Evolutionary conservation across 2,888 invertebrate species (phyloP).

Genomic region (Lasioglossum figueresi): DNA sequence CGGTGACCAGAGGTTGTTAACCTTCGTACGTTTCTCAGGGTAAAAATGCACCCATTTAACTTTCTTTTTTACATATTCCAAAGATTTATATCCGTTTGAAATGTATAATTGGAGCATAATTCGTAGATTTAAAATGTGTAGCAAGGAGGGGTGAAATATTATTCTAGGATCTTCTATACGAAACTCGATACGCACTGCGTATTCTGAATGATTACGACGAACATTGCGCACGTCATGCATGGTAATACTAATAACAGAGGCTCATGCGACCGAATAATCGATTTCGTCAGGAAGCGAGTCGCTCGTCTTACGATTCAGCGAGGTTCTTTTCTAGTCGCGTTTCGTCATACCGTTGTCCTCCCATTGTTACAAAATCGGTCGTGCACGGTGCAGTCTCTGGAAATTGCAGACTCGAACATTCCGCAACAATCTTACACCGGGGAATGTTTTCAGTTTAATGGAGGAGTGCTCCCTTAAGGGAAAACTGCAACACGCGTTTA

Average conservation of each 20-base stretch:
- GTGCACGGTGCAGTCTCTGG: not conserved
- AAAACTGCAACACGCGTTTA: not conserved
- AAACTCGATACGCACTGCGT: not conserved
- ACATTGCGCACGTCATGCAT: not conserved
- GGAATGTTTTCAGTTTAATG: not conserved
- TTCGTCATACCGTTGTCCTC: slow-evolving; percentile 21
- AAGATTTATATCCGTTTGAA: too few relatives aligned
- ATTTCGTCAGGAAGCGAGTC: not conserved
- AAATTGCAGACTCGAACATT: not conserved
- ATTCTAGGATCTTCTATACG: too few relatives aligned
- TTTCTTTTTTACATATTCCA: too few relatives aligned
- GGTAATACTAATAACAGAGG: not conserved
- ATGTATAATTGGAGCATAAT: too few relatives aligned
- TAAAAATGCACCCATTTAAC: too few relatives aligned
- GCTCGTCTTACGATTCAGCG: not conserved
- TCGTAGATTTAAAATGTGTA: too few relatives aligned
- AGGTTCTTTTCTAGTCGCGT: not conserved
- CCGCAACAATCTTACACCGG: not conserved
- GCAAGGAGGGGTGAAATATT: too few relatives aligned
- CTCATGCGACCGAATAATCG: not conserved
- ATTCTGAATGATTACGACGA: not conserved
- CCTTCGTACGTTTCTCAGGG: too few relatives aligned
- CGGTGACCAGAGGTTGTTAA: not conserved
- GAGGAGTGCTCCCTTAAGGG: not conserved
- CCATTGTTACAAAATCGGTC: not conserved